Evolutionary conservation across 2,797 vertebrate species (phyloP), one percentile per base, ranked within the genome.

Genomic region (Halcyon smyrnensis): DNA sequence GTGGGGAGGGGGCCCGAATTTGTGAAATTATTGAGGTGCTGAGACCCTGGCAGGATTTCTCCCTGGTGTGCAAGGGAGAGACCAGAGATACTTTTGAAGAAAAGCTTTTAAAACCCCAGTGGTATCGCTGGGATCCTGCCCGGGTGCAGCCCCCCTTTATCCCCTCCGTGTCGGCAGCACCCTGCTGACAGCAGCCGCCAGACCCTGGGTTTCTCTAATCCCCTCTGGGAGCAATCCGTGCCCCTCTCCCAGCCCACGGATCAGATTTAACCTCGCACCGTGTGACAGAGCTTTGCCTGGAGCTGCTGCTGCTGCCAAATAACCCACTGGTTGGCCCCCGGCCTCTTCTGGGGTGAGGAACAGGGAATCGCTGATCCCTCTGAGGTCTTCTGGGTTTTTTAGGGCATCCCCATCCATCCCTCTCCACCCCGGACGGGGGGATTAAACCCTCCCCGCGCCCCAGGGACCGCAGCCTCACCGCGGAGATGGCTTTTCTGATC

Each of bases 221-320:
- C 87, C 28, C 0, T 13, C 21, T 9, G 3, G 28, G 46, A 48
- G 34, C 2, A 4, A 19, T 4, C 32, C 3, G 1, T 0, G 34
- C 78, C 92, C 57, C 84, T 82, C 71, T 36, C 78, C 70, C 10
- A 0, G 15, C 50, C 87, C 21, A 0, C 1, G 30, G 82, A 8
- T n/a, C 9, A 0, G 34, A 30, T 39, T 71, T 75, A 71, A 74
- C 53, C 21, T 0, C 4, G 53, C 13, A 10, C 91, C 68, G 3
- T 36, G 90, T 88, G 95, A 91, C 65, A 27, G 76, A 80, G 95
- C 90, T 96, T 91, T 95, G 87, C 83, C 73, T 65, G 7, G 50
- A 73, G 92, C 77, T 59, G 46, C 43, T 56, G 43, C 67, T 9
- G 43, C 82, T 75, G 89, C 89, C 89, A 27, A n/a, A 6, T 8